Percentiles rank a stretch among this genome's conserved stretches.
Conservation (phyloP, 2,113 vertebrate species). For the Amphiprion percula region DNA sequence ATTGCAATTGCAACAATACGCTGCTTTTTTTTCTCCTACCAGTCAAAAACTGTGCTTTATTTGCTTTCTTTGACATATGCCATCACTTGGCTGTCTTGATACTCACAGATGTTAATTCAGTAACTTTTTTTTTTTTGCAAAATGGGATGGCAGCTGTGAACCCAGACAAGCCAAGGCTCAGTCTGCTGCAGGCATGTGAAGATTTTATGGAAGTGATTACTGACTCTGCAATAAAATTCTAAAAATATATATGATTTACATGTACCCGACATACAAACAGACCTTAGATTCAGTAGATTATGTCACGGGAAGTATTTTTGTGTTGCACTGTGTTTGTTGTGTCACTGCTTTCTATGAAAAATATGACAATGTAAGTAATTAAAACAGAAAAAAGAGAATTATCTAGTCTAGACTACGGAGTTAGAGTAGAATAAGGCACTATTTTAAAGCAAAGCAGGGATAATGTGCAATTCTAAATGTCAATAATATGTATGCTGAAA, state of each 20-base stretch:
- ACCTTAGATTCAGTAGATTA: too few species aligned
- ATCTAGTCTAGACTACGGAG: neutral
- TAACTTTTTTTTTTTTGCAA: neutral
- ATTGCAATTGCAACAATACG: neutral
- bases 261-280: too few species aligned
- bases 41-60: too few species aligned
- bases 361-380: too few species aligned
- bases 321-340: too few species aligned
- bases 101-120: neutral
- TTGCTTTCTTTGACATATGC: neutral
- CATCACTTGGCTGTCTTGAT: neutral
- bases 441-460: neutral
- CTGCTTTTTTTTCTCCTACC: too few species aligned
- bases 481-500: conserved; percentile 2
- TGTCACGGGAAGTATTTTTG: too few species aligned
- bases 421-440: neutral
- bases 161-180: neutral
- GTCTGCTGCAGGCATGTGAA: neutral
- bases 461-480: neutral
- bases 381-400: too few species aligned
- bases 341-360: too few species aligned
- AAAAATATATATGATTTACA: too few species aligned
- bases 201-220: neutral
- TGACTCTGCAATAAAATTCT: neutral
- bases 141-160: neutral